These are phyloP conservation scores for Laspeyria flexula DNA, from an alignment of 2,888 invertebrate species.

Conservation along the genomic window DNA sequence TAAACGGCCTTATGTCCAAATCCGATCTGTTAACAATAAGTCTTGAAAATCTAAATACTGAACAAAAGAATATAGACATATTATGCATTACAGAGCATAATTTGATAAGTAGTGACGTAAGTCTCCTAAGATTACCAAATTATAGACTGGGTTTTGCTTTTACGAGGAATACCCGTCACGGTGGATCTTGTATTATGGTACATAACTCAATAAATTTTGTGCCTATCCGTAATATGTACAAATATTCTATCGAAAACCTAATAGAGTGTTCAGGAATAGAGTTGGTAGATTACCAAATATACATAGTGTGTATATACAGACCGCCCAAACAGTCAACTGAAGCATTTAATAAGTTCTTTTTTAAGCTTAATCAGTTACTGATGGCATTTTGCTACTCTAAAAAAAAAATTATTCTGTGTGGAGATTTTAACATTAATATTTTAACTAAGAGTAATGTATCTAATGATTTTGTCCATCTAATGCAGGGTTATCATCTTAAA, in stretches of 20 bases:
- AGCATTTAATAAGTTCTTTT: not conserved
- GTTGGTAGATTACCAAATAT: conserved; percentile 6
- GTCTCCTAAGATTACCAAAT: not conserved
- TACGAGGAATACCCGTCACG: conserved; percentile 4
- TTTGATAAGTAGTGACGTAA: not conserved
- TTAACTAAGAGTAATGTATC: no score
- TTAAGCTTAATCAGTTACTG: not conserved
- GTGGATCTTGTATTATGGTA: conserved; percentile 7
- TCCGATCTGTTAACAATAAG: conserved; percentile 2
- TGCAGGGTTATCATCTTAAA: not conserved
- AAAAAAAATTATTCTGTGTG: not conserved
- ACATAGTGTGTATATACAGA: conserved; percentile 12
- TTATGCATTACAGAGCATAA: conserved; percentile 7
- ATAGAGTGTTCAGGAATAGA: conserved; percentile 14
- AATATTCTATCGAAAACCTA: conserved; percentile 6
- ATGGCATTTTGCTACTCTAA: not conserved
- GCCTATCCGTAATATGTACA: conserved; percentile 1
- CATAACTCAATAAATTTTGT: not conserved
- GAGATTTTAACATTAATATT: no score
- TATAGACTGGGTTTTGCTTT: conserved; percentile 1
- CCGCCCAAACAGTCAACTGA: conserved; percentile 1
- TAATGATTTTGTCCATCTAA: not conserved
- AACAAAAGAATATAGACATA: not conserved
- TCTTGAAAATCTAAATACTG: not conserved
- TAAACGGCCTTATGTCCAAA: conserved; percentile 9